Evolutionary conservation across 2,797 vertebrate species (phyloP).

Genomic region (Bucorvus abyssinicus): DNA sequence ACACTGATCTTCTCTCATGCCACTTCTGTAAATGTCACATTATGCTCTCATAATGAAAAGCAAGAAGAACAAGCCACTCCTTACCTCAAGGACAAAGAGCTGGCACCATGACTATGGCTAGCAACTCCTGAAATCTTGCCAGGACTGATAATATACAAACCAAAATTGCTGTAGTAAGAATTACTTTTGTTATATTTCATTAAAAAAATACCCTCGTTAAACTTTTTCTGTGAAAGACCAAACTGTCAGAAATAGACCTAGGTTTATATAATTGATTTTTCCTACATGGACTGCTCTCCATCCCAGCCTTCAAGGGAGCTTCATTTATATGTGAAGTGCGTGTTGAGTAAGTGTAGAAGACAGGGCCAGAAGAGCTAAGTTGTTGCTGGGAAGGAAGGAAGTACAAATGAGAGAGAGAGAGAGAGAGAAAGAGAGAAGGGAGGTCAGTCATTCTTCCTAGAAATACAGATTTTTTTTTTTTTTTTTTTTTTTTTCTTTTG

Average conservation of each 20-base stretch:
- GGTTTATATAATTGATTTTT: conserved; percentile 44
- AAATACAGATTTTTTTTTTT: background rate
- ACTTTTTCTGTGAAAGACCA: conserved; percentile 31
- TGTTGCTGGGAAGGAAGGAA: conserved; percentile 10
- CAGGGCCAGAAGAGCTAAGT: background rate
- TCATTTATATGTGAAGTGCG: conserved; percentile 1
- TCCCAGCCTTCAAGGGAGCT: background rate
- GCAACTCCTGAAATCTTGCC: conserved; percentile 29
- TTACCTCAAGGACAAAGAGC: conserved; percentile 34
- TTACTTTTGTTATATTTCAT: conserved; percentile 17
- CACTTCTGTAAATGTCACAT: conserved; percentile 5
- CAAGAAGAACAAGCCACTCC: background rate
- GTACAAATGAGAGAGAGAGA: background rate
- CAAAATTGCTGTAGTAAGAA: conserved; percentile 30
- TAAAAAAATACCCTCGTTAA: conserved; percentile 32
- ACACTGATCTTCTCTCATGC: background rate
- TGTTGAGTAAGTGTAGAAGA: background rate
- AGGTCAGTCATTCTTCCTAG: background rate
- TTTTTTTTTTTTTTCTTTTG: background rate
- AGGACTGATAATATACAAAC: background rate
- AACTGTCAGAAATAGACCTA: conserved; percentile 25
- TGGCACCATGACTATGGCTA: background rate
- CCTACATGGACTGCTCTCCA: background rate
- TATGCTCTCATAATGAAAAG: conserved; percentile 8
- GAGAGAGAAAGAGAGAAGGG: background rate